Evolutionary conservation across 53 echinoderm and acorn worm species (phyloP).

Genomic region (Patiria pectinifera): DNA sequence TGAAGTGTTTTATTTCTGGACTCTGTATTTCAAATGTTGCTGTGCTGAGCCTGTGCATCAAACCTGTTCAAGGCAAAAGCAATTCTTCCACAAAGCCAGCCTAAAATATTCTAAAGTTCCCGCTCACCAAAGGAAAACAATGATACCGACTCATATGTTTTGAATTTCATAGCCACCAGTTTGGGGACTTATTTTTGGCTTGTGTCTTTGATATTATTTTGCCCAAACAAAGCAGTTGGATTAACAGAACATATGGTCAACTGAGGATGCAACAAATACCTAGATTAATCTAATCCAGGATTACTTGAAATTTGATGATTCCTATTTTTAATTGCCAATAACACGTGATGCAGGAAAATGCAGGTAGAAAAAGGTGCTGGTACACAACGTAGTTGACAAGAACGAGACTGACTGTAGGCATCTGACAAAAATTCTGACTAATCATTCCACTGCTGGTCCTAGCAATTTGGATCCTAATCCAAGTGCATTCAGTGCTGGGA

Average conservation of each 20-base stretch:
- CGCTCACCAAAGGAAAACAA: too few species aligned
- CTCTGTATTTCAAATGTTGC: too few species aligned
- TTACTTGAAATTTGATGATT: background rate
- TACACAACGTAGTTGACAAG: background rate
- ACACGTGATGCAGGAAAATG: background rate
- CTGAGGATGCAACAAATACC: background rate
- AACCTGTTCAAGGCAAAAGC: too few species aligned
- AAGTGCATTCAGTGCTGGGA: conserved; percentile 34
- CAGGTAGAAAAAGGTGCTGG: background rate
- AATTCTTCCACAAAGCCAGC: too few species aligned
- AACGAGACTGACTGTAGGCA: background rate
- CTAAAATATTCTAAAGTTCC: too few species aligned
- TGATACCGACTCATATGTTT: too few species aligned
- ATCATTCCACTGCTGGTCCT: too few species aligned
- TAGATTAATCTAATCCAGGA: background rate
- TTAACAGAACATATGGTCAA: background rate
- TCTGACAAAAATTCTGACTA: too few species aligned
- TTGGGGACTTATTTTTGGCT: too few species aligned
- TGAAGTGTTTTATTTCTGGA: too few species aligned
- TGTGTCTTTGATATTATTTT: background rate
- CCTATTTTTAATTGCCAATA: background rate
- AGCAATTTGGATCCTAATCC: background rate
- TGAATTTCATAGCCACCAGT: background rate
- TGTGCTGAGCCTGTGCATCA: too few species aligned
- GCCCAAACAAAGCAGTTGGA: background rate